These are phyloP conservation scores for Xanthorhoe spadicearia DNA, from an alignment of 2,888 invertebrate genomes.

Conservation along the genomic window DNA sequence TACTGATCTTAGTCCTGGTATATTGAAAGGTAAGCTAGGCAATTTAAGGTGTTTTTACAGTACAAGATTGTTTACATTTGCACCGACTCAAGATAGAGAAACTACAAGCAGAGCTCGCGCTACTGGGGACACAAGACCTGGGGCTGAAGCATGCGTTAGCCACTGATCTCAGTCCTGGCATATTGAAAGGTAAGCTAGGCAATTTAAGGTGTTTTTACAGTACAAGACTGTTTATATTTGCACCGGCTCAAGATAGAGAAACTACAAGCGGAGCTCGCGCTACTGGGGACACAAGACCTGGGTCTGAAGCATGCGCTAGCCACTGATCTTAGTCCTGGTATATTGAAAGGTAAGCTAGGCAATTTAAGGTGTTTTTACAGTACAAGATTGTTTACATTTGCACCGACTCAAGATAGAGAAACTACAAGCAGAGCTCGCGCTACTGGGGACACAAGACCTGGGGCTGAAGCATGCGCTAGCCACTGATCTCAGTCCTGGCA, in stretches of 20 bases:
- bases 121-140: conserved; percentile 87
- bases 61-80: no score
- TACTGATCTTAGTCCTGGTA: conserved; percentile 58
- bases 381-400: no score
- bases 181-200: conserved; percentile 51
- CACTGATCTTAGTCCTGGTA: conserved; percentile 58
- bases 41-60: not conserved
- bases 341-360: conserved; percentile 51
- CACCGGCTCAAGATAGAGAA: conserved; percentile 88
- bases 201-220: not conserved
- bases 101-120: conserved; percentile 88
- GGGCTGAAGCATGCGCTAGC: conserved; percentile 73
- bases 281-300: conserved; percentile 87
- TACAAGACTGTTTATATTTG: no score
- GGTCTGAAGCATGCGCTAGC: conserved; percentile 73
- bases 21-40: conserved; percentile 51
- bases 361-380: not conserved
- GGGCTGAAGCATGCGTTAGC: conserved; percentile 73
- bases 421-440: conserved; percentile 88
- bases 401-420: conserved; percentile 88
- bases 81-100: conserved; percentile 88
- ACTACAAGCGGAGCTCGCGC: conserved; percentile 88
- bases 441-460: conserved; percentile 87
- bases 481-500: conserved; percentile 58
- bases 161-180: conserved; percentile 58